phyloP scores from a whole-genome alignment of 2,113 vertebrate genomes.

The Cephalophus harveyi region DNA sequence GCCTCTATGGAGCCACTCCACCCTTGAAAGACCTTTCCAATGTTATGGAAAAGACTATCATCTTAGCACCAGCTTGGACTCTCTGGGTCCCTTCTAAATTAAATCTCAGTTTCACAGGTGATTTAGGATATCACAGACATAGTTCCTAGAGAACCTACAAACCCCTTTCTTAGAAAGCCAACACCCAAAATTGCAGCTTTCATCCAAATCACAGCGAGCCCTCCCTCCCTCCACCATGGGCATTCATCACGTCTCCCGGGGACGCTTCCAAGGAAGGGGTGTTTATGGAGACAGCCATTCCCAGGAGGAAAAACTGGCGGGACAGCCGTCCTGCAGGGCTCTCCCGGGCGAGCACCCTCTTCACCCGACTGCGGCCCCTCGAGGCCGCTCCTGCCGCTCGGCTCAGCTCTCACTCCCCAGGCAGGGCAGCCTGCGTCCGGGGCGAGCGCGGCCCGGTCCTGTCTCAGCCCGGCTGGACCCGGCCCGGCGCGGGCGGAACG shows the following conservation, averaged over 20 bases:
- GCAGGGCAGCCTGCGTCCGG: background rate
- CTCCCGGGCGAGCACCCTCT: fast-evolving
- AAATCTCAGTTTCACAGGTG: background rate
- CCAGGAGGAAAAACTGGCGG: background rate
- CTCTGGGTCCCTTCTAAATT: background rate
- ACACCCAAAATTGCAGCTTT: background rate
- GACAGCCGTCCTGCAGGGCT: background rate
- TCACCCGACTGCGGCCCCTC: fast-evolving
- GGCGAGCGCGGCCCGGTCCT: fast-evolving
- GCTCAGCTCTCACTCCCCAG: background rate
- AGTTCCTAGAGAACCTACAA: background rate
- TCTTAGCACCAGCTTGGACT: background rate
- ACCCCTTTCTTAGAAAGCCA: background rate
- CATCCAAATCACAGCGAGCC: background rate
- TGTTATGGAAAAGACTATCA: background rate
- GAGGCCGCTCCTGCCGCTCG: background rate
- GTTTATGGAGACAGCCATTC: background rate
- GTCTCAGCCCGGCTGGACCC: background rate
- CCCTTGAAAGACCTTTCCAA: background rate
- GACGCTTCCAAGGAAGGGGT: background rate
- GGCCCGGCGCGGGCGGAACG: fast-evolving
- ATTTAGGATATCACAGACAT: background rate
- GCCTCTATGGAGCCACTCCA: background rate
- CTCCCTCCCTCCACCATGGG: background rate
- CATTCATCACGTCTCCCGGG: background rate